Conservation (phyloP, 2,888 invertebrate species). For the Lissonota sp. region DNA sequence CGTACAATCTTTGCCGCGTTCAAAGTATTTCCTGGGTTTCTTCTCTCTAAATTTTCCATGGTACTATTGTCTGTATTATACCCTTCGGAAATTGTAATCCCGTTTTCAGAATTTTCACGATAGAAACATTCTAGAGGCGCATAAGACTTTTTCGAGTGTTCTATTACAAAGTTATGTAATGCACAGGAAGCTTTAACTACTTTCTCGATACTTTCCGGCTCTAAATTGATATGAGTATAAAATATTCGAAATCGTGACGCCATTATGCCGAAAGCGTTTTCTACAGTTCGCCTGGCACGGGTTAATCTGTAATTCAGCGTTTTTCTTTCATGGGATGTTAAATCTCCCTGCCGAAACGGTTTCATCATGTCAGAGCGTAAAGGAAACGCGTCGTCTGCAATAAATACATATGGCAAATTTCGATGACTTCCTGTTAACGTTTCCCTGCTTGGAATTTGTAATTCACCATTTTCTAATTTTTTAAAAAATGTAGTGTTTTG, state of each 20-base stretch:
- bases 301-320: conserved; percentile 71
- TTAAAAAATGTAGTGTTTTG: conserved; percentile 66
- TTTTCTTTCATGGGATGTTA: neutral
- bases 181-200: neutral
- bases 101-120: neutral
- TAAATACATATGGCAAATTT: conserved; percentile 71
- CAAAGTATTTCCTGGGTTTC: neutral
- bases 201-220: conserved; percentile 62
- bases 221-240: conserved; percentile 68
- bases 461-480: conserved; percentile 68
- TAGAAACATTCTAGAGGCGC: neutral
- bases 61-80: neutral
- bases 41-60: neutral
- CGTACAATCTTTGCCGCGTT: neutral
- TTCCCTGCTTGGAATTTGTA: conserved; percentile 64
- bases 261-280: conserved; percentile 66
- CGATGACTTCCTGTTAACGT: conserved; percentile 61
- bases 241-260: conserved; percentile 66
- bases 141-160: neutral
- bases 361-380: conserved; percentile 65
- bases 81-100: neutral
- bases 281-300: conserved; percentile 70
- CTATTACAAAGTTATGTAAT: neutral
- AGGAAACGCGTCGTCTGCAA: conserved; percentile 70
- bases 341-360: conserved; percentile 56